A percentile compares a stretch with the other conserved stretches of the same genome.
Conservation (phyloP, 2,888 invertebrate genomes). For the Tipula vernalis region DNA sequence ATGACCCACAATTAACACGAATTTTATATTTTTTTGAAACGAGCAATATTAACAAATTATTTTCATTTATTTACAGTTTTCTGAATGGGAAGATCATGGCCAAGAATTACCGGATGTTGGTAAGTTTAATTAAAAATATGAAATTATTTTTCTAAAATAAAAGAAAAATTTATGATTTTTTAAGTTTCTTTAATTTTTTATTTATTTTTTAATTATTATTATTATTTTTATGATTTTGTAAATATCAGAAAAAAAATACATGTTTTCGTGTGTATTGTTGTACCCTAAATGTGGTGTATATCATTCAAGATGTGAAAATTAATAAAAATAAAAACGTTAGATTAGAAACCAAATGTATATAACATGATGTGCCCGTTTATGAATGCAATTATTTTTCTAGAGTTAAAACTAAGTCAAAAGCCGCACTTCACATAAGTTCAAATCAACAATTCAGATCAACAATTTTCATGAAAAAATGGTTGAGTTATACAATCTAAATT, state of each 20-base stretch:
- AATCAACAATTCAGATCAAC: no score
- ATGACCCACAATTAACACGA: background rate
- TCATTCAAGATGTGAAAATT: background rate
- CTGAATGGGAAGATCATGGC: conserved; percentile 48
- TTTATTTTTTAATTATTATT: conserved; percentile 9
- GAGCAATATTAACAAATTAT: background rate
- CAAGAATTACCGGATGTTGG: conserved; percentile 41
- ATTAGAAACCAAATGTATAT: background rate
- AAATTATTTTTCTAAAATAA: background rate
- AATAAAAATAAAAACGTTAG: background rate
- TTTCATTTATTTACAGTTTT: conserved; percentile 38
- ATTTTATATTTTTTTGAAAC: background rate
- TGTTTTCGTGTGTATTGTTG: background rate
- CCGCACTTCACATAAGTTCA: no score
- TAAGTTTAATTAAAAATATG: conserved; percentile 29
- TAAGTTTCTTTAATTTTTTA: background rate
- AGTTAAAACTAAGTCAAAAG: no score
- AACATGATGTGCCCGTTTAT: background rate
- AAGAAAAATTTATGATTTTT: conserved; percentile 8
- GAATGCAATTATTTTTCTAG: no score
- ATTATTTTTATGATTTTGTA: background rate
- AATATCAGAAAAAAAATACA: background rate
- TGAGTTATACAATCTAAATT: no score
- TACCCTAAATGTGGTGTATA: background rate
- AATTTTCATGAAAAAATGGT: no score